Evolutionary conservation across 2,797 vertebrate species (phyloP).

Genomic region (Acipenser transmontanus): DNA sequence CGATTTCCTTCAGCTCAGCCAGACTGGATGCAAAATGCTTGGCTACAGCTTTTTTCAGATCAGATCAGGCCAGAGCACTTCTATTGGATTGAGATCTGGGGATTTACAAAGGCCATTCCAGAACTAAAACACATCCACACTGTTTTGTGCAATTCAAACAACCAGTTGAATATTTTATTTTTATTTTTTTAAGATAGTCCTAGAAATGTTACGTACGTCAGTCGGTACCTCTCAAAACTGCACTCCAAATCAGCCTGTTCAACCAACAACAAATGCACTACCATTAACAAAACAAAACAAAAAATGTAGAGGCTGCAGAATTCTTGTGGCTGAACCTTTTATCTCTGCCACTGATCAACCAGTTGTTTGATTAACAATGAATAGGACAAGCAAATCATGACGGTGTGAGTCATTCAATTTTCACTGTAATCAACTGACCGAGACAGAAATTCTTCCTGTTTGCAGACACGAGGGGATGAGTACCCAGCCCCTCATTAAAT

Average conservation of each 20-base stretch:
- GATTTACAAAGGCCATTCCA: too few relatives aligned
- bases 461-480: slow-evolving; percentile 42
- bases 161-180: too few relatives aligned
- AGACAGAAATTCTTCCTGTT: slow-evolving; percentile 63
- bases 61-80: too few relatives aligned
- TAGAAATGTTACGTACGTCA: too few relatives aligned
- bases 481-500: slow-evolving; percentile 52
- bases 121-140: too few relatives aligned
- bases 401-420: slow-evolving; percentile 59
- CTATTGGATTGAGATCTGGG: too few relatives aligned
- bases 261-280: slow-evolving; percentile 26
- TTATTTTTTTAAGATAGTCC: too few relatives aligned
- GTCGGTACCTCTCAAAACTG: not conserved
- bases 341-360: slow-evolving; percentile 59
- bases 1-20: too few relatives aligned
- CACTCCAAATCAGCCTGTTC: not conserved
- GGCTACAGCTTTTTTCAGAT: too few relatives aligned
- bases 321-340: slow-evolving; percentile 43
- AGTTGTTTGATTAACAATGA: slow-evolving; percentile 64
- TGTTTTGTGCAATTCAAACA: too few relatives aligned
- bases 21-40: too few relatives aligned
- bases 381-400: slow-evolving; percentile 55
- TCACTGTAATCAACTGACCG: slow-evolving; percentile 61
- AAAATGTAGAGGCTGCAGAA: slow-evolving; percentile 75
- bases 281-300: slow-evolving; percentile 13